phyloP scores from a whole-genome alignment of 2,888 invertebrate species.

The Amiota minor region DNA sequence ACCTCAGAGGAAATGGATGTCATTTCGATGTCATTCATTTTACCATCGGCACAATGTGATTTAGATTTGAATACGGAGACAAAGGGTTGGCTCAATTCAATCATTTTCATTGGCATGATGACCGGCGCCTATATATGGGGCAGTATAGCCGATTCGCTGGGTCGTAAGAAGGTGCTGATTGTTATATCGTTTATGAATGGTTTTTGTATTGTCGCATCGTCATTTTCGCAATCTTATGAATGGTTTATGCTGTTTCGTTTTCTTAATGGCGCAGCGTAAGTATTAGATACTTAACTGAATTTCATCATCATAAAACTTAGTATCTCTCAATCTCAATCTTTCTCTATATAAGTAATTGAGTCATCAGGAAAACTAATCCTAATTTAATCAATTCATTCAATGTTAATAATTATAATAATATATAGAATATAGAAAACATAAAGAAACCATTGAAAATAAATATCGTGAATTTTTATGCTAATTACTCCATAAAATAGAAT shows the following conservation, averaged over 20 bases:
- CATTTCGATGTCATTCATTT: slow-evolving; percentile 94
- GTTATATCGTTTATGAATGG: slow-evolving; percentile 93
- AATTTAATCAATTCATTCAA: too few species aligned
- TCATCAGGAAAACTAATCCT: too few species aligned
- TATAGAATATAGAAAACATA: background rate
- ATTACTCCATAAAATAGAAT: slow-evolving; percentile 44
- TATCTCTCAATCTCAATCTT: background rate
- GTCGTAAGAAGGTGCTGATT: slow-evolving; percentile 90
- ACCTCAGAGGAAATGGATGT: slow-evolving; percentile 97
- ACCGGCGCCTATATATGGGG: slow-evolving; percentile 95
- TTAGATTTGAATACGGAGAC: slow-evolving; percentile 87
- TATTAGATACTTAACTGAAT: slow-evolving; percentile 57
- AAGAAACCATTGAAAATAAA: slow-evolving; percentile 30
- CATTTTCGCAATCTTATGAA: slow-evolving; percentile 90
- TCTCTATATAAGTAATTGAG: too few species aligned
- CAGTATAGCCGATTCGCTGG: slow-evolving; percentile 89
- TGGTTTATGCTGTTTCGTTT: slow-evolving; percentile 93
- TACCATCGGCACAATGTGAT: slow-evolving; percentile 95
- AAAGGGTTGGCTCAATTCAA: slow-evolving; percentile 86
- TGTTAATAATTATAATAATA: too few species aligned
- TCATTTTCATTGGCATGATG: slow-evolving; percentile 94
- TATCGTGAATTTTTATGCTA: slow-evolving; percentile 65
- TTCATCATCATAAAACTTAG: background rate
- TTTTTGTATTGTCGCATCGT: slow-evolving; percentile 90
- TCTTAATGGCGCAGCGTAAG: slow-evolving; percentile 95